phyloP scores from a whole-genome alignment of 2,113 vertebrate species.

The Parus major region DNA sequence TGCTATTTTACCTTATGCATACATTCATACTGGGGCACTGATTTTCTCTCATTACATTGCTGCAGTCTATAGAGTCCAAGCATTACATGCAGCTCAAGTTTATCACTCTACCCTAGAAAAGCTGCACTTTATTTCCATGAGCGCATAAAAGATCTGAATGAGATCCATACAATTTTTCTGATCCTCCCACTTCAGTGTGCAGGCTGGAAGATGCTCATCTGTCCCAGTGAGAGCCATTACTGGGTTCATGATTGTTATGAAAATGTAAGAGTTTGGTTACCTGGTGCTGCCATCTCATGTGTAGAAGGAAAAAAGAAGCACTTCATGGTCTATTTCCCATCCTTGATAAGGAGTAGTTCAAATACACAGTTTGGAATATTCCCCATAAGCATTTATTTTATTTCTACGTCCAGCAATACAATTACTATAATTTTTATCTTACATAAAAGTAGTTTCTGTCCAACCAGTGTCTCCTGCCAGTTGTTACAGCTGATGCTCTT shows the following conservation, averaged over 20 bases:
- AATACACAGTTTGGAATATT: neutral
- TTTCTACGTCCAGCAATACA: neutral
- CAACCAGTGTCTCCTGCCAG: constrained; percentile 52
- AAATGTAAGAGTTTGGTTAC: neutral
- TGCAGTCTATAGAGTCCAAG: neutral
- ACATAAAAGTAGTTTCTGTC: neutral
- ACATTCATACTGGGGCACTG: neutral
- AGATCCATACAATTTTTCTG: neutral
- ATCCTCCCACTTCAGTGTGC: neutral
- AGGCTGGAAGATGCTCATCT: neutral
- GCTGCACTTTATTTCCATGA: neutral
- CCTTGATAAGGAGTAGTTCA: neutral
- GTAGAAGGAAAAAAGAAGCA: neutral
- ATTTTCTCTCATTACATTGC: neutral
- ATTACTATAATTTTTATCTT: neutral
- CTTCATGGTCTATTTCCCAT: neutral
- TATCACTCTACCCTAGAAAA: neutral
- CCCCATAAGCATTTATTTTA: neutral
- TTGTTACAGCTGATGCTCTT: neutral
- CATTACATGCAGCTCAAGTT: neutral
- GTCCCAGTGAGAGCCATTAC: neutral
- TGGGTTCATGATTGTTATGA: neutral
- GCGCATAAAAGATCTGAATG: neutral
- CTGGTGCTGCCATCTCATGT: neutral
- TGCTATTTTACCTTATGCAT: neutral